Evolutionary conservation across 2,888 invertebrate genomes (phyloP).

Genomic region (Caenorhabditis afra): DNA sequence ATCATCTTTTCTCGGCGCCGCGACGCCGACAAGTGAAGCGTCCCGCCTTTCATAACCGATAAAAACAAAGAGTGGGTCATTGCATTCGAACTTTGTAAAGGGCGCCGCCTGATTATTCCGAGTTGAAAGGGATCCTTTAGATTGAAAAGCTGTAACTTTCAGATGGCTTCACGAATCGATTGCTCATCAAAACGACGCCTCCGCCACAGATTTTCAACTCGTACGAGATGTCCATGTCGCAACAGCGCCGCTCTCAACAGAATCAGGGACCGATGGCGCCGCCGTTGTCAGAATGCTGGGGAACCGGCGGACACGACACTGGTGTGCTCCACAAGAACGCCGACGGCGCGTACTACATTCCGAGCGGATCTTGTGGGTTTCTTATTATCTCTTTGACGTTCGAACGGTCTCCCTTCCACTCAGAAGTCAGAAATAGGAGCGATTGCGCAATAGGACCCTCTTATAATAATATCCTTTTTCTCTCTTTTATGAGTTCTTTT

Average conservation of each 20-base stretch:
- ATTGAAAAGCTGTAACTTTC: background rate
- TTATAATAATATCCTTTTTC: too few relatives aligned
- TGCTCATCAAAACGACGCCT: constrained; percentile 56
- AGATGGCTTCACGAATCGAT: constrained; percentile 60
- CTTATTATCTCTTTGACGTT: constrained; percentile 8
- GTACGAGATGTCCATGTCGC: constrained; percentile 68
- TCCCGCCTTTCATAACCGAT: constrained; percentile 18
- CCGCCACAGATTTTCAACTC: constrained; percentile 63
- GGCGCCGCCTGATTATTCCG: background rate
- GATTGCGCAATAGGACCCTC: constrained; percentile 30
- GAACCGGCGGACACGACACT: constrained; percentile 32
- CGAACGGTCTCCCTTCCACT: too few relatives aligned
- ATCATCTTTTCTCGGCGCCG: constrained; percentile 12
- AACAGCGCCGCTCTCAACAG: constrained; percentile 64
- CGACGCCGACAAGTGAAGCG: background rate
- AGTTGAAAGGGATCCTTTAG: too few relatives aligned
- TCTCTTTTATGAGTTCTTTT: too few relatives aligned
- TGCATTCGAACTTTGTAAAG: background rate
- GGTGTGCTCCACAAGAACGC: constrained; percentile 70
- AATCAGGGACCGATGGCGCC: constrained; percentile 40
- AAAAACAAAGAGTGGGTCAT: constrained; percentile 27
- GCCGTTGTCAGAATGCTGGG: constrained; percentile 47
- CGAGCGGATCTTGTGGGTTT: constrained; percentile 66
- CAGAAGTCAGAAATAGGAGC: constrained; percentile 1
- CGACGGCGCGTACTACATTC: constrained; percentile 71